Base-by-base conservation (phyloP, 1,140 invertebrate genomes). In the Eubasilissa regina region DNA sequence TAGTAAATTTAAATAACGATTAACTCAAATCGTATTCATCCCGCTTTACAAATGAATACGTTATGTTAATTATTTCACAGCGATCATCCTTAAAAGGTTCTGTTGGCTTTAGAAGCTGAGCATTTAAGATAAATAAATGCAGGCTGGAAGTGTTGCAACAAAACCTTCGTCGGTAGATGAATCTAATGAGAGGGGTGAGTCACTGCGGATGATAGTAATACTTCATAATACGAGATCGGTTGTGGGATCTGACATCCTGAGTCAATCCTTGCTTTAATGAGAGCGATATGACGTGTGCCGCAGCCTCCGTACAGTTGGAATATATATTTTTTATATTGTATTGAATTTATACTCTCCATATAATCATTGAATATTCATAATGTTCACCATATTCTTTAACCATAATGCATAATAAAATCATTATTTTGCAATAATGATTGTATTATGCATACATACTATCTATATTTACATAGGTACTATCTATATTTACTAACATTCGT, bases 21-120 rank as follows among this genome's bases (percentile, higher is more conserved):
- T 35, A 3, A 45, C 45, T 68, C n/a, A 47, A 68, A 47, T 68
- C 64, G 21, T 44, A 47, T 68, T 45, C 45, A 44, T 45, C 43
- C 45, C 47, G 12, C 43, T 68, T 35, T 45, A 68, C 17, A 15
- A 15, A 45, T 43, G 25, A 45, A 68, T 68, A 9, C 44, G 15
- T 68, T 68, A 68, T 68, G 64, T 68, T 17, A 68, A 68, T 68
- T 21, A 68, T 47, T 68, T 17, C 44, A 7, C 64, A 47, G 64
- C 60, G 35, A 43, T n/a, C 64, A 17, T 45, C 64, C 64, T 47
- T 68, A 68, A 47, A 68, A 68, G 64, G 64, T 47, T 15, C 43
- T 45, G 15, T 68, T 68, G 64, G 44, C 45, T 68, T 68, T 45
- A 44, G 64, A 68, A 68, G 44, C 35, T 13, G 47, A 47, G 12